Conservation (phyloP, 2,797 vertebrate species). For the Choloepus didactylus region DNA sequence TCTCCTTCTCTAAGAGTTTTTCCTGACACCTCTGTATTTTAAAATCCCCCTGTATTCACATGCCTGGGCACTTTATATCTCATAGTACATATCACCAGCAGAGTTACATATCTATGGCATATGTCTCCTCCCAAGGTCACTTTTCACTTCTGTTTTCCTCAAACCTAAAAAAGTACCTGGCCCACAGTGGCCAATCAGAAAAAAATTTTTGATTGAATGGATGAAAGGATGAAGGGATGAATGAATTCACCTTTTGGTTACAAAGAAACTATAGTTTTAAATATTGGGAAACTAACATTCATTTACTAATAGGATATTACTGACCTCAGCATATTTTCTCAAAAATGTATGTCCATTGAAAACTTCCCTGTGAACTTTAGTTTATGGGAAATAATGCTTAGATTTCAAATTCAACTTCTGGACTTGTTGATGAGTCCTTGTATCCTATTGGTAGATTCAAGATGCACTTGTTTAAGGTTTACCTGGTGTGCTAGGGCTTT, state of each 20-base stretch:
- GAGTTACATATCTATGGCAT: neutral
- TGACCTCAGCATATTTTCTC: neutral
- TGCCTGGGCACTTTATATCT: neutral
- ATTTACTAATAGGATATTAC: slow-evolving; percentile 22
- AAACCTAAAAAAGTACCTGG: neutral
- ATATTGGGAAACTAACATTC: slow-evolving; percentile 22
- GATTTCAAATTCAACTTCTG: slow-evolving; percentile 38
- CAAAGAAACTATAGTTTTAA: slow-evolving; percentile 52
- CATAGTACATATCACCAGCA: neutral
- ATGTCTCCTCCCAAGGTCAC: neutral
- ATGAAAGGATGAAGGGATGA: neutral
- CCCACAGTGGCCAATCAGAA: neutral
- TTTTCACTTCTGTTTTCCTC: slow-evolving; percentile 8
- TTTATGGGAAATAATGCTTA: slow-evolving; percentile 24
- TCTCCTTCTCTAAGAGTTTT: neutral
- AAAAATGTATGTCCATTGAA: slow-evolving; percentile 20
- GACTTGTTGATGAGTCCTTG: neutral
- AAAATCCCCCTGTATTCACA: neutral
- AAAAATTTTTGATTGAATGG: slow-evolving; percentile 40
- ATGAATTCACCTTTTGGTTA: slow-evolving; percentile 59
- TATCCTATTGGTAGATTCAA: slow-evolving; percentile 55
- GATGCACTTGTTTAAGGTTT: slow-evolving; percentile 56
- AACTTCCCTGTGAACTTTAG: slow-evolving; percentile 2
- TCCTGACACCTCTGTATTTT: neutral
- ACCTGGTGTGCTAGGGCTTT: slow-evolving; percentile 64